These are phyloP conservation scores for Cydia pomonella DNA, from an alignment of 1,140 invertebrate genomes.

Conservation along the genomic window DNA sequence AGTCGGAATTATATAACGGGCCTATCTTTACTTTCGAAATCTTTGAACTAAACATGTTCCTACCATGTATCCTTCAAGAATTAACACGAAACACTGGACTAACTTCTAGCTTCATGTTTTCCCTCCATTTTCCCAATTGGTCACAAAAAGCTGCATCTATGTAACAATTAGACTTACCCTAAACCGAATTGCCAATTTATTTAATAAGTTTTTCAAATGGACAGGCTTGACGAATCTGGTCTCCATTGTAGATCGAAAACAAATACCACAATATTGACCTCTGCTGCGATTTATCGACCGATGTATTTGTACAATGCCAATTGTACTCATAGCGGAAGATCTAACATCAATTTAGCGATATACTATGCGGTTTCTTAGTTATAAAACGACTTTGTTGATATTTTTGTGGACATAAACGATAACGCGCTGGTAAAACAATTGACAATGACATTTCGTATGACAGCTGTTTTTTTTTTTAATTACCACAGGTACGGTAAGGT, in stretches of 20 bases:
- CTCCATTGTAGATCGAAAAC: neutral
- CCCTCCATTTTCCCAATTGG: neutral
- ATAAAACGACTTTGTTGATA: neutral
- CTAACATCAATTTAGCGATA: neutral
- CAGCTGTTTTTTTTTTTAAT: neutral
- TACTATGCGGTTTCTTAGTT: neutral
- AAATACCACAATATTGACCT: neutral
- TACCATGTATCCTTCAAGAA: no score
- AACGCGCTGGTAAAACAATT: neutral
- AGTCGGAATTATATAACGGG: no score
- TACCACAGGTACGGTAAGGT: neutral
- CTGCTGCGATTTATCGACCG: neutral
- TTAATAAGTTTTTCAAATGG: neutral
- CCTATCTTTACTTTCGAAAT: no score
- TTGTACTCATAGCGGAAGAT: constrained; percentile 6
- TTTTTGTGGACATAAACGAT: neutral
- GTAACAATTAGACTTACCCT: neutral
- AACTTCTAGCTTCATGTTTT: no score
- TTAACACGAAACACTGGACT: no score
- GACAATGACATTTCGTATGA: neutral
- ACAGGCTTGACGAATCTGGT: neutral
- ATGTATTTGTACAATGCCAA: constrained; percentile 4
- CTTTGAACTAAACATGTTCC: no score
- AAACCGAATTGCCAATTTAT: neutral
- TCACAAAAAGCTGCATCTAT: neutral